Evolutionary conservation across 1,140 invertebrate genomes (phyloP).

Genomic region (Drosophila lacteicornis): DNA sequence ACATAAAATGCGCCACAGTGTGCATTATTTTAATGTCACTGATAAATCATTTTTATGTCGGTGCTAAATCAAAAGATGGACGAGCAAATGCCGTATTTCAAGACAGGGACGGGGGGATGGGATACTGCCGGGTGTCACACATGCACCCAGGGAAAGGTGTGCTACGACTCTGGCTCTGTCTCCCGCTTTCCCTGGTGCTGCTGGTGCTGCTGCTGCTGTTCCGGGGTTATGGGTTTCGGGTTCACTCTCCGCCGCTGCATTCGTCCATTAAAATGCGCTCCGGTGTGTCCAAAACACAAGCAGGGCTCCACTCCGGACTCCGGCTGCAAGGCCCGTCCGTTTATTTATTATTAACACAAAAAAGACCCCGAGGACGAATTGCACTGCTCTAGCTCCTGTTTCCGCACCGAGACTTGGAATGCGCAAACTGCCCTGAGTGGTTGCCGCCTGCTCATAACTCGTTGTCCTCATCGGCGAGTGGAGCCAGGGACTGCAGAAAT

Average conservation of each 20-base stretch:
- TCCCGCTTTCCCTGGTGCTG: background rate
- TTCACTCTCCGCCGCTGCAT: constrained; percentile 54
- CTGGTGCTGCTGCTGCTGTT: background rate
- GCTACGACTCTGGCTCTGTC: constrained; percentile 13
- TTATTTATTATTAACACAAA: constrained; percentile 83
- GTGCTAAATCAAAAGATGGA: constrained; percentile 85
- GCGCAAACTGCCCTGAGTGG: constrained; percentile 68
- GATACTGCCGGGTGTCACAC: constrained; percentile 51
- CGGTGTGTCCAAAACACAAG: constrained; percentile 78
- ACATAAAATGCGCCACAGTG: constrained; percentile 85
- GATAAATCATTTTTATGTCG: constrained; percentile 85
- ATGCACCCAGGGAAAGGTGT: constrained; percentile 57
- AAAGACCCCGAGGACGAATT: constrained; percentile 81
- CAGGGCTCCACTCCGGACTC: constrained; percentile 27
- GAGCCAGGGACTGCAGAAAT: constrained; percentile 68
- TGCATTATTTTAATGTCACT: constrained; percentile 85
- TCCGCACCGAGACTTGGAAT: constrained; percentile 31
- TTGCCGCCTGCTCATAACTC: constrained; percentile 69
- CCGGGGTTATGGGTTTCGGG: constrained; percentile 23
- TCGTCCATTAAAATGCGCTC: constrained; percentile 82
- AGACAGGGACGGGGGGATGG: constrained; percentile 26
- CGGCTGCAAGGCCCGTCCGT: constrained; percentile 62
- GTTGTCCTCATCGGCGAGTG: constrained; percentile 48
- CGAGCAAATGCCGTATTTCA: constrained; percentile 83
- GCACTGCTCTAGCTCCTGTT: constrained; percentile 39